Base-by-base conservation (phyloP, 2,888 invertebrate genomes). In the Siphonodentalium dalli region DNA sequence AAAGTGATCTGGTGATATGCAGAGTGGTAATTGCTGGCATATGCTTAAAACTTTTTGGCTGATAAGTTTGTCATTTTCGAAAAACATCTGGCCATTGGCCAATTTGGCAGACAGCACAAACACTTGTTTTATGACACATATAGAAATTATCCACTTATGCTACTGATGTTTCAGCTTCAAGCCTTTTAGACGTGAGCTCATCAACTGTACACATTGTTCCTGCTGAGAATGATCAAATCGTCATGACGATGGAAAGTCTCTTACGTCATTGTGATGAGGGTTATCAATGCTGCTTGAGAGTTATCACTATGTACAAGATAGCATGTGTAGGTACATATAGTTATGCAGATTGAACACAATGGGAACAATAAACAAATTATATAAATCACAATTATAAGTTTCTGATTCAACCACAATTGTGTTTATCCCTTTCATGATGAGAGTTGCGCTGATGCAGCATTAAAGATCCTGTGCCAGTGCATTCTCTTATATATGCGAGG, bases 251-350 rank as follows among this genome's bases (percentile, higher is more conserved):
- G 68, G 72, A 74, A 46, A 60, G 64, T 37, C 58, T 77, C 35
- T 49, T 64, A 8, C 61, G 61, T 29, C 63, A 71, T 24, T 71
- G 72, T 58, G 27, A 57, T 15, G 58, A 68, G 45, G 72, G 73
- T 9, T 58, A 65, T 40, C 65, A 63, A 34, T 69, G 68, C 26
- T 76, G 75, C 54, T 62, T 70, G 6, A 59, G 73, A 24, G 68
- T 79, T 9, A 65, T 77, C 45, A 72, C 72, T 24, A 71, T 71
- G 20, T 79, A 69, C 60, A 72, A 72, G 50, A 71, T 78, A 26
- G 64, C 76, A 27, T 58, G 68, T 58, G 77, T 77, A 61, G 65
- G 69, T 59, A 42, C 15, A 21, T 26, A n/a, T n/a, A n/a, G n/a
- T n/a, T n/a, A n/a, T n/a, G n/a, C 9, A 31, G 31, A 31, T 9